Percentiles rank a stretch among this genome's conserved stretches.
Evolutionary conservation across 1,140 invertebrate genomes (phyloP).

Genomic region (Arctopsyche grandis): DNA sequence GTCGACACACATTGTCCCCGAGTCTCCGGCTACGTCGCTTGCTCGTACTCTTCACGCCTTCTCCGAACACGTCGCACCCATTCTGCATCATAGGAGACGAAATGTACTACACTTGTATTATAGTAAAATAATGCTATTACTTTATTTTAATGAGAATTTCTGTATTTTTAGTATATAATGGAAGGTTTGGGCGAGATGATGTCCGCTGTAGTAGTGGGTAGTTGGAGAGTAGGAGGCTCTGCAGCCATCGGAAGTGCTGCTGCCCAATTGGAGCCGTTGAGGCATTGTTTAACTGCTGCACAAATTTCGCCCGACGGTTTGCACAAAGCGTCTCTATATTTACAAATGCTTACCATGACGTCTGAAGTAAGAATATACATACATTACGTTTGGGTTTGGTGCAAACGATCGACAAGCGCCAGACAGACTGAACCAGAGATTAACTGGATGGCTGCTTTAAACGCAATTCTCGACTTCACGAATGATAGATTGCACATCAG

Average conservation of each 20-base stretch:
- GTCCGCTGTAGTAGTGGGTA: slow-evolving; percentile 61
- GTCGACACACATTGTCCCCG: slow-evolving; percentile 48
- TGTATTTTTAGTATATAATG: slow-evolving; percentile 85
- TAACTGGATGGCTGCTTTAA: too few relatives aligned
- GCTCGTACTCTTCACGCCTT: slow-evolving; percentile 61
- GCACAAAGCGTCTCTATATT: slow-evolving; percentile 83
- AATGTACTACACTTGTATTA: slow-evolving; percentile 65
- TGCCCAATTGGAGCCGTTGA: slow-evolving; percentile 59
- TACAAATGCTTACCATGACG: slow-evolving; percentile 85
- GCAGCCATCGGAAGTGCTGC: slow-evolving; percentile 81
- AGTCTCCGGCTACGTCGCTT: slow-evolving; percentile 55
- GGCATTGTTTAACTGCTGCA: slow-evolving; percentile 62
- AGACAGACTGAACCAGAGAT: too few relatives aligned
- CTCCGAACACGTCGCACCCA: slow-evolving; percentile 58
- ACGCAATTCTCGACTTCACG: too few relatives aligned
- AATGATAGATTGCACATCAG: too few relatives aligned
- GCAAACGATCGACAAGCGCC: too few relatives aligned
- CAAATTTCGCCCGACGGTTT: slow-evolving; percentile 60
- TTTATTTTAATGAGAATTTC: slow-evolving; percentile 28
- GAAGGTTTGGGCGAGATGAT: slow-evolving; percentile 81
- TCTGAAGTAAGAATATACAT: slow-evolving; percentile 72
- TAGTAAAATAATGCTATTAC: slow-evolving; percentile 37
- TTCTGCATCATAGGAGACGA: slow-evolving; percentile 75
- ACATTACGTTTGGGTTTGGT: neutral
- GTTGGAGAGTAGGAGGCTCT: slow-evolving; percentile 77